These are phyloP conservation scores for Oreochromis tanganicae DNA, from an alignment of 2,113 vertebrate genomes.

Conservation along the genomic window DNA sequence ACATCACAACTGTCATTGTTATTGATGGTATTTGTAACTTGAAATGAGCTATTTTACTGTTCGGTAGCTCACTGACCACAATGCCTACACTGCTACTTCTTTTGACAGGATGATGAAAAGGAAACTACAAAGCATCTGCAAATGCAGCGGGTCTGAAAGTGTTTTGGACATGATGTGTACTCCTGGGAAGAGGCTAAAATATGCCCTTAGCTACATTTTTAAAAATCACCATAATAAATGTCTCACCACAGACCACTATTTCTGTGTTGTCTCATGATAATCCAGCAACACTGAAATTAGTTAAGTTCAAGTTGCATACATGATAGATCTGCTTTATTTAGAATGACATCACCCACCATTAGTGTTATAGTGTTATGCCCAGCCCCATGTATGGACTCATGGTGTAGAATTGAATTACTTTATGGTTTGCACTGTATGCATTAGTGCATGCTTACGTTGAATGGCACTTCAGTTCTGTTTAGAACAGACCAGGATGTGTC, in stretches of 20 bases:
- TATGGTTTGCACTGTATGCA: slow-evolving; percentile 11
- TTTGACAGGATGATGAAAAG: background rate
- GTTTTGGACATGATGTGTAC: background rate
- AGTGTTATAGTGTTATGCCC: slow-evolving; percentile 48
- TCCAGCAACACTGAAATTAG: slow-evolving; percentile 14
- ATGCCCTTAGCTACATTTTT: background rate
- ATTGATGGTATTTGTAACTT: background rate
- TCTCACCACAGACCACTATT: slow-evolving; percentile 8
- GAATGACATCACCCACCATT: slow-evolving; percentile 50
- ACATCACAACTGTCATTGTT: background rate
- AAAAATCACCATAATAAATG: background rate
- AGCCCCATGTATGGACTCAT: slow-evolving; percentile 15
- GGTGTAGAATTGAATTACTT: slow-evolving; percentile 35
- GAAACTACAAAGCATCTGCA: background rate
- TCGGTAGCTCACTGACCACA: background rate
- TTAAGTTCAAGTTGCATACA: background rate
- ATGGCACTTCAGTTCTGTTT: background rate
- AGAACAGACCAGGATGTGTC: background rate
- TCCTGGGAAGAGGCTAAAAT: background rate
- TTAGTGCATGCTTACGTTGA: background rate
- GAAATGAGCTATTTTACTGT: background rate
- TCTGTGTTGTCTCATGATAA: slow-evolving; percentile 2
- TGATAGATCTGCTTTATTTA: slow-evolving; percentile 4
- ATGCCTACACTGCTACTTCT: background rate
- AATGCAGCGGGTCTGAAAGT: background rate